A percentile compares a stretch with the other conserved stretches of the same genome.
These are phyloP conservation scores for Gulo gulo DNA, from an alignment of 2,113 vertebrate species.

Conservation along the genomic window DNA sequence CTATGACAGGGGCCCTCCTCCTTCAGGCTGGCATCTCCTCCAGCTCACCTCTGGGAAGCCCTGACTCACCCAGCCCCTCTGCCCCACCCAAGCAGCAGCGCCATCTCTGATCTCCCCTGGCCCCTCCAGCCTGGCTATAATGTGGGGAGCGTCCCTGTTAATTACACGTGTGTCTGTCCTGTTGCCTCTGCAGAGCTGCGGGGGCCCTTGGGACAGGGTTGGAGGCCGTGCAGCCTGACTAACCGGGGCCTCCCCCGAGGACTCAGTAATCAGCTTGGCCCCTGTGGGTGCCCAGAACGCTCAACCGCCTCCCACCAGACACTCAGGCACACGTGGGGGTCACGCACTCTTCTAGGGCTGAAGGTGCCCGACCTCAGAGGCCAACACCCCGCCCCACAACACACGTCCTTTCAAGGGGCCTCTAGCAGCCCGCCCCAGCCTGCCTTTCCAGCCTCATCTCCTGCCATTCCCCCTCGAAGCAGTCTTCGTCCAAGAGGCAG, in stretches of 20 bases:
- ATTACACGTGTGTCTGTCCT: constrained; percentile 1
- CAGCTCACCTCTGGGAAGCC: not conserved
- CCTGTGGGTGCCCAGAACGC: not conserved
- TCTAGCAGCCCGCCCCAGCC: not conserved
- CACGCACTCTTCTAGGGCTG: not conserved
- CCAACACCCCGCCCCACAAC: not conserved
- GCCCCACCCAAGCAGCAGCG: not conserved
- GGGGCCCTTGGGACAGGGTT: not conserved
- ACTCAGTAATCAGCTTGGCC: not conserved
- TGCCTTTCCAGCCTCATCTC: not conserved
- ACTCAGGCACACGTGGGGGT: not conserved
- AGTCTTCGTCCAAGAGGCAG: not conserved
- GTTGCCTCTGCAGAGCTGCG: not conserved
- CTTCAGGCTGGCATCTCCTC: not conserved
- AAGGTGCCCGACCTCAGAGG: not conserved
- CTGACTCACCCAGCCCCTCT: not conserved
- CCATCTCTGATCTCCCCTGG: not conserved
- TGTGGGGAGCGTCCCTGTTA: not conserved
- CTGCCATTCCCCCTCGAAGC: not conserved
- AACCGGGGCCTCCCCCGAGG: not conserved
- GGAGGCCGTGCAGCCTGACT: not conserved
- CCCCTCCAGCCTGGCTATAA: not conserved
- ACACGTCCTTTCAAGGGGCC: not conserved
- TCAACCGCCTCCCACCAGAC: not conserved
- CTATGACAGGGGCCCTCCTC: not conserved